phyloP scores from a whole-genome alignment of 2,797 vertebrate genomes.

The Lutjanus argentimaculatus region DNA sequence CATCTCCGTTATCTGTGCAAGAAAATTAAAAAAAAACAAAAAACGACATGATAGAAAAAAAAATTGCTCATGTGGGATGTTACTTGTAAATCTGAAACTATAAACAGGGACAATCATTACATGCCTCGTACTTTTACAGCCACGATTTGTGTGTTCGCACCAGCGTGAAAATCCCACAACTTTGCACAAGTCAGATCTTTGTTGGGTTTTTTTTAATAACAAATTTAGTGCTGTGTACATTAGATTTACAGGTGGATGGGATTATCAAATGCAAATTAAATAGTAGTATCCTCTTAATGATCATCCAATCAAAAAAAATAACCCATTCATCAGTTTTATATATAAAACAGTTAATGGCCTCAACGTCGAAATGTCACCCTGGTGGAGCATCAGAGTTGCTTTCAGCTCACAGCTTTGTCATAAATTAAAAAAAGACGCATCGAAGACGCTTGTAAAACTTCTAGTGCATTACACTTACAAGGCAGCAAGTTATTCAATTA shows the following conservation, averaged over 20 bases:
- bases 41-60: not conserved
- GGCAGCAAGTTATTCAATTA: constrained; percentile 6
- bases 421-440: constrained; percentile 1
- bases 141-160: not conserved
- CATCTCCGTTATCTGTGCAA: not conserved
- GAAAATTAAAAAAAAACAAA: not conserved
- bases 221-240: constrained; percentile 36
- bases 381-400: not conserved
- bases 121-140: not conserved
- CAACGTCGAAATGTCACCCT: constrained; percentile 1
- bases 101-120: not conserved
- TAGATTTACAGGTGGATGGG: constrained; percentile 47
- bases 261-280: constrained; percentile 57
- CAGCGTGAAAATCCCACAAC: constrained; percentile 45
- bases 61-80: not conserved
- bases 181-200: constrained; percentile 33
- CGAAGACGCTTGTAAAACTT: constrained; percentile 16
- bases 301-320: constrained; percentile 15
- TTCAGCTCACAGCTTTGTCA: not conserved
- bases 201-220: constrained; percentile 40
- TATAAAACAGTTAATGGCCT: constrained; percentile 18
- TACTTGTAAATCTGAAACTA: not conserved
- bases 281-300: constrained; percentile 6
- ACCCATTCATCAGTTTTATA: not conserved
- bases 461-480: constrained; percentile 26